phyloP scores from a whole-genome alignment of 2,888 invertebrate genomes.

The Desoria tigrina region DNA sequence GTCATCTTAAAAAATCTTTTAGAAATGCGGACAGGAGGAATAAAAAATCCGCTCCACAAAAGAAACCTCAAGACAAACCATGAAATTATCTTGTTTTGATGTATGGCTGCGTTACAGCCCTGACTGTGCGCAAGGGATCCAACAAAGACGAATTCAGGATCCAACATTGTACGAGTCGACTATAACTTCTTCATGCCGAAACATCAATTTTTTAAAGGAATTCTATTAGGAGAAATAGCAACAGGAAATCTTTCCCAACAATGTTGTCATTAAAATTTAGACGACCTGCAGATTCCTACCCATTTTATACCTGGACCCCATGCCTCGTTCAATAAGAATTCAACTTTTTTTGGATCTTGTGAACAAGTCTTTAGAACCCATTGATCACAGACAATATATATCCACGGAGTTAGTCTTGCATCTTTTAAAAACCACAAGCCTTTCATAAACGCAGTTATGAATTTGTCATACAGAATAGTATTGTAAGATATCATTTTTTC shows the following conservation, averaged over 20 bases:
- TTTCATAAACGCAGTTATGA: too few species aligned
- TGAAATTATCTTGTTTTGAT: slow-evolving; percentile 22
- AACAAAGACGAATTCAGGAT: too few species aligned
- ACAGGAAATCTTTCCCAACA: slow-evolving; percentile 23
- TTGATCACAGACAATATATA: slow-evolving; percentile 1
- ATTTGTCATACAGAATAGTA: too few species aligned
- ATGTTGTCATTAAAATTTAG: slow-evolving; percentile 23
- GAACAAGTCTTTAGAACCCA: not conserved
- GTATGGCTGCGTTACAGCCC: not conserved
- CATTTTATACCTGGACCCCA: slow-evolving; percentile 14
- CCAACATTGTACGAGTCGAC: too few species aligned
- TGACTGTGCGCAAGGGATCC: too few species aligned
- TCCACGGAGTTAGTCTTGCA: not conserved
- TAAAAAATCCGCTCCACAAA: not conserved
- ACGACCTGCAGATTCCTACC: slow-evolving; percentile 18
- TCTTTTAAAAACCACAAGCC: too few species aligned
- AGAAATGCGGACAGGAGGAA: not conserved
- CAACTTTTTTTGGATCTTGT: not conserved
- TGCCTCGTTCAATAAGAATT: not conserved
- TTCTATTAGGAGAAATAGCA: slow-evolving; percentile 8
- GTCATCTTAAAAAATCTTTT: not conserved
- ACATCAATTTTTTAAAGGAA: too few species aligned
- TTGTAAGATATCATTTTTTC: too few species aligned
- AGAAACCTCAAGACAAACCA: slow-evolving; percentile 14
- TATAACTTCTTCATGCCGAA: too few species aligned